These are phyloP conservation scores for Phyllostomus discolor DNA, from an alignment of 2,113 vertebrate genomes.

Conservation along the genomic window DNA sequence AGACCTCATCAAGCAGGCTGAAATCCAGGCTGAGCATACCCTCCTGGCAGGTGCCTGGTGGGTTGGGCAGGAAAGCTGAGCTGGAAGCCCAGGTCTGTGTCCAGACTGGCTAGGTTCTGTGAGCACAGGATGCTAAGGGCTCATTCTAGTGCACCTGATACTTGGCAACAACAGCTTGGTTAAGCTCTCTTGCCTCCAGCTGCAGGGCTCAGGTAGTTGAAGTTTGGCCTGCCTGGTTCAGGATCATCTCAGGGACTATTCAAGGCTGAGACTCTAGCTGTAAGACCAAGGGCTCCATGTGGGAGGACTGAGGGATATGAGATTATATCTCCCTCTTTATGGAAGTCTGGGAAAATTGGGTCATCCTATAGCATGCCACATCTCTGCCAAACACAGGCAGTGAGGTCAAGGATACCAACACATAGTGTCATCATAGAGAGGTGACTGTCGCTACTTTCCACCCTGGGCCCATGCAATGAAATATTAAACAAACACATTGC, in stretches of 20 bases:
- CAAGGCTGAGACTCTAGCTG: background rate
- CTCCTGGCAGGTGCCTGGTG: background rate
- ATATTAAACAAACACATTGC: conserved; percentile 38
- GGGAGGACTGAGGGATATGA: background rate
- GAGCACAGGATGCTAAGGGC: background rate
- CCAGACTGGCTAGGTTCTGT: background rate
- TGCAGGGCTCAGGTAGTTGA: background rate
- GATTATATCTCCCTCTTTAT: background rate
- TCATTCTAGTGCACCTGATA: rapidly evolving
- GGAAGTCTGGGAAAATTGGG: background rate
- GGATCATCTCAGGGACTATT: too few species aligned
- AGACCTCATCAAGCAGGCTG: background rate
- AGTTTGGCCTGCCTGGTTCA: background rate
- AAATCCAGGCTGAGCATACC: background rate
- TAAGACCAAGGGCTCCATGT: background rate
- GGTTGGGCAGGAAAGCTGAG: background rate
- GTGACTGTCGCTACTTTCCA: background rate
- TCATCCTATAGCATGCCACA: background rate
- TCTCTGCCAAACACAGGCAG: background rate
- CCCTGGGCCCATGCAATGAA: background rate
- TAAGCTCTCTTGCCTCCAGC: background rate
- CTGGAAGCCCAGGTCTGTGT: background rate
- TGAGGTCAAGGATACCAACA: background rate
- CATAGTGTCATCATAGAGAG: background rate
- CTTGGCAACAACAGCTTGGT: background rate